phyloP scores from a whole-genome alignment of 2,888 invertebrate genomes.

The Archaeoteleia sp. region DNA sequence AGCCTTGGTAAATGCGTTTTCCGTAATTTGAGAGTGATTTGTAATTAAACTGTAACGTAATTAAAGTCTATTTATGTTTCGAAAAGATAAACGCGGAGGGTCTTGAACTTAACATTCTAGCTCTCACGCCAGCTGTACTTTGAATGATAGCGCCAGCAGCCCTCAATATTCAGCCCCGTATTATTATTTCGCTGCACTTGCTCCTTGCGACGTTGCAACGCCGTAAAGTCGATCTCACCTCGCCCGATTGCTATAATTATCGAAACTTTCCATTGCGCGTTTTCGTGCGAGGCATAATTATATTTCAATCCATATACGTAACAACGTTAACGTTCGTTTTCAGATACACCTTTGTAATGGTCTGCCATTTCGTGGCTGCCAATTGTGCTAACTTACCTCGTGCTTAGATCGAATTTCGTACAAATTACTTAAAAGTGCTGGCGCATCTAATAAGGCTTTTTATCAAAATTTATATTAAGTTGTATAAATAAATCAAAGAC shows the following conservation, averaged over 20 bases:
- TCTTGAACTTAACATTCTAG: constrained; percentile 1
- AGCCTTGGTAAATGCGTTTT: too few species aligned
- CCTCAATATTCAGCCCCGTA: background rate
- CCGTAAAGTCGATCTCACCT: constrained; percentile 20
- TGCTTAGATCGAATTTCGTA: too few species aligned
- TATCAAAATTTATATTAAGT: too few species aligned
- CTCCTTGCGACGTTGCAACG: constrained; percentile 8
- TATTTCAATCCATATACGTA: constrained; percentile 3
- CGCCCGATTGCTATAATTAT: constrained; percentile 40
- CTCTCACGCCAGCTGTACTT: constrained; percentile 11
- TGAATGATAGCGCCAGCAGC: constrained; percentile 4
- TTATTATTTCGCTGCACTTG: constrained; percentile 17
- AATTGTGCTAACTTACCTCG: too few species aligned
- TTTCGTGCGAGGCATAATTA: constrained; percentile 38
- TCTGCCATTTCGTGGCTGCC: constrained; percentile 6
- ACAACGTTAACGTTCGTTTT: constrained; percentile 13
- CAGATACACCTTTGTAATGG: constrained; percentile 18
- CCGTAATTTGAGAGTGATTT: too few species aligned
- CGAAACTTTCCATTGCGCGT: constrained; percentile 23
- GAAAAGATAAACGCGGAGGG: constrained; percentile 5
- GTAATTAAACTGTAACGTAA: background rate
- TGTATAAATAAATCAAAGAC: too few species aligned
- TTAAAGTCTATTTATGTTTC: constrained; percentile 9
- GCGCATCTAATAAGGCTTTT: too few species aligned
- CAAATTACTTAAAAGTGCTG: too few species aligned